Percentiles rank a stretch among this genome's conserved stretches.
phyloP scores from a whole-genome alignment of 1,140 invertebrate genomes.

The Apis florea region DNA sequence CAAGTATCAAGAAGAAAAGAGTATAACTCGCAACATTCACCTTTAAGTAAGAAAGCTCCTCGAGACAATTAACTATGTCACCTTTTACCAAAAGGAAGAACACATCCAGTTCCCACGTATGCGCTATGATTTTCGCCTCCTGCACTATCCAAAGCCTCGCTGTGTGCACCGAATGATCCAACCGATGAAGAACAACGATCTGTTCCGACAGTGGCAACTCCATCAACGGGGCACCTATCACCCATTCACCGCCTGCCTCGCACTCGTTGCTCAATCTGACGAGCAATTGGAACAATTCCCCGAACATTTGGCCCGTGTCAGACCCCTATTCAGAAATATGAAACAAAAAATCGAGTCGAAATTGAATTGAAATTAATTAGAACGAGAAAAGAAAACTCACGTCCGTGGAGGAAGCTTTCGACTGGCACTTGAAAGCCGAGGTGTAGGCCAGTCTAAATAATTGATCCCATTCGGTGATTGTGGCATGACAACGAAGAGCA shows the following conservation, averaged over 20 bases:
- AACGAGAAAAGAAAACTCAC: slow-evolving; percentile 30
- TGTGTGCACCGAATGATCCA: slow-evolving; percentile 90
- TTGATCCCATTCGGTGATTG: slow-evolving; percentile 88
- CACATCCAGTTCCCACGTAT: slow-evolving; percentile 86
- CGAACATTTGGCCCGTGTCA: slow-evolving; percentile 83
- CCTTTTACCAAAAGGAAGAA: slow-evolving; percentile 82
- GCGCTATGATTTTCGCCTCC: slow-evolving; percentile 85
- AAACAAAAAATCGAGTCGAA: no score
- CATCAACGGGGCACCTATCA: slow-evolving; percentile 84
- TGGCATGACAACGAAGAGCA: slow-evolving; percentile 87
- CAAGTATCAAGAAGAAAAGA: no score
- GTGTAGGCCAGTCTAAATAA: slow-evolving; percentile 83
- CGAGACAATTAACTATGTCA: slow-evolving; percentile 85
- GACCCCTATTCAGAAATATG: slow-evolving; percentile 75
- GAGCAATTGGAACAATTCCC: slow-evolving; percentile 83
- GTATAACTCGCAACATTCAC: slow-evolving; percentile 41
- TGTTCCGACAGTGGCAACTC: slow-evolving; percentile 89
- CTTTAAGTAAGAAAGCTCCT: slow-evolving; percentile 82
- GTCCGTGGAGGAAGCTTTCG: slow-evolving; percentile 61
- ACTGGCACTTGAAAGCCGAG: slow-evolving; percentile 68
- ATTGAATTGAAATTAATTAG: no score
- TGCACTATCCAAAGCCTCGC: slow-evolving; percentile 87
- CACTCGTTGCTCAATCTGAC: slow-evolving; percentile 85
- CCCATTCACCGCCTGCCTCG: slow-evolving; percentile 85
- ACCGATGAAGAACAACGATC: slow-evolving; percentile 88